phyloP scores from a whole-genome alignment of 2,797 vertebrate genomes.

The Lindbergichthys nudifrons region DNA sequence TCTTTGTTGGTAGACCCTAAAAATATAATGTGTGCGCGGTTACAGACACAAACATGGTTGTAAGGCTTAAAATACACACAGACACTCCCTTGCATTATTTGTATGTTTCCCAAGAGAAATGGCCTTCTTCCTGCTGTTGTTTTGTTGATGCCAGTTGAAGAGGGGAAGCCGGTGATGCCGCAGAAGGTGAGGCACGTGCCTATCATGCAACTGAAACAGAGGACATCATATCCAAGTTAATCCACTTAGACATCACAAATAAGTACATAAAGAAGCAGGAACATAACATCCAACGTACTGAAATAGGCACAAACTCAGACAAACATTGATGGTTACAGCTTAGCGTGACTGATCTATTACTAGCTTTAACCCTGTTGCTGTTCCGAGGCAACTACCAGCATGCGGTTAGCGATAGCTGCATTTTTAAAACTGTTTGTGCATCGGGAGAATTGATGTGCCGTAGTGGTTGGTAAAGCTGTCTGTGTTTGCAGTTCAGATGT shows the following conservation, averaged over 20 bases:
- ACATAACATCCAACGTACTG: conserved; percentile 8
- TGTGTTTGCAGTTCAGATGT: conserved; percentile 63
- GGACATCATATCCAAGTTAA: background rate
- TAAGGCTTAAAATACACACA: conserved; percentile 21
- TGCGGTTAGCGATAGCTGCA: conserved; percentile 39
- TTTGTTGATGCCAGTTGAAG: conserved; percentile 24
- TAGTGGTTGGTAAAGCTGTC: conserved; percentile 54
- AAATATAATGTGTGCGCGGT: background rate
- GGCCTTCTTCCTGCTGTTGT: conserved; percentile 19
- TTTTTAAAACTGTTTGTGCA: conserved; percentile 60
- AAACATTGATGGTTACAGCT: background rate
- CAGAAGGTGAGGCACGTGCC: conserved; percentile 15
- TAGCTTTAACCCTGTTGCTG: conserved; percentile 13
- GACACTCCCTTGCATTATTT: conserved; percentile 5
- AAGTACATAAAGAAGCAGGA: background rate
- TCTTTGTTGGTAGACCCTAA: background rate
- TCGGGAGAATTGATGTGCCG: conserved; percentile 56
- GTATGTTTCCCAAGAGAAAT: conserved; percentile 3
- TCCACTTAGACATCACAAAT: conserved; percentile 5
- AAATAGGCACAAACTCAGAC: conserved; percentile 14
- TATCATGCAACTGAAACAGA: conserved; percentile 1
- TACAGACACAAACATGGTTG: conserved; percentile 13
- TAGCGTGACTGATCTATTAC: conserved; percentile 26
- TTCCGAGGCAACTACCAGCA: conserved; percentile 38
- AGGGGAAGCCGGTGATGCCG: conserved; percentile 15